Evolutionary conservation across 2,888 invertebrate genomes (phyloP), one percentile per base, ranked within the genome.

Genomic region (Portevinia maculata): DNA sequence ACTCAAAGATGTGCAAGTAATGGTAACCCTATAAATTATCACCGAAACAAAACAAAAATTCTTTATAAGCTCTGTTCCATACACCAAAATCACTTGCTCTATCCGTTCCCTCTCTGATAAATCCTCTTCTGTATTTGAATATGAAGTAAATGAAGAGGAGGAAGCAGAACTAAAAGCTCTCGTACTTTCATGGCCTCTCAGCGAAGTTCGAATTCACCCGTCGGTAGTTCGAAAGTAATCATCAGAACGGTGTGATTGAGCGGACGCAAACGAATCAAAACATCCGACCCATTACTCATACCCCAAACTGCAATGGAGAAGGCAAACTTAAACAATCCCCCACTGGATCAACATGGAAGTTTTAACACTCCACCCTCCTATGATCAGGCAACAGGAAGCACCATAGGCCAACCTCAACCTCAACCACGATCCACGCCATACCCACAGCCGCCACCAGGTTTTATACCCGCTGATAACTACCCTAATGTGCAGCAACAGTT

Each of bases 351-450:
- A 1, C 59, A 60, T 28, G 76, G 60, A 3, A 28, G 32, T 3
- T 39, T 39, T 8, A 62, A 60, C 17, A 75, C 85, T 4, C 87
- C 88, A 4, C 90, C 90, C 1, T 86, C 87, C 8, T 89, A 89
- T 52, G 89, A 88, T 53, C 89, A 89, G 84, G 89, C 89, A 13
- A 88, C 86, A 17, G 84, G 71, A 50, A 59, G 50, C 53, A 44
- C 21, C 48, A 15, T 5, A 28, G 1, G 21, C 62, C 39, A 57
- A 3, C 34, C 64, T 3, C 46, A 32, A 11, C 55, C 7, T 0
- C 73, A 41, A 11, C 55, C 7, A 0, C 73, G 71, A 39, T 41
- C 69, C 30, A 52, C 64, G 30, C 55, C 41, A 7, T 85, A 85
- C 65, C 84, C 85, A 15, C 64, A 75, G 52, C 79, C 55, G 9